Evolutionary conservation across 1,140 invertebrate genomes (phyloP), one percentile per base, ranked within the genome.

Genomic region (Drosophila suzukii): DNA sequence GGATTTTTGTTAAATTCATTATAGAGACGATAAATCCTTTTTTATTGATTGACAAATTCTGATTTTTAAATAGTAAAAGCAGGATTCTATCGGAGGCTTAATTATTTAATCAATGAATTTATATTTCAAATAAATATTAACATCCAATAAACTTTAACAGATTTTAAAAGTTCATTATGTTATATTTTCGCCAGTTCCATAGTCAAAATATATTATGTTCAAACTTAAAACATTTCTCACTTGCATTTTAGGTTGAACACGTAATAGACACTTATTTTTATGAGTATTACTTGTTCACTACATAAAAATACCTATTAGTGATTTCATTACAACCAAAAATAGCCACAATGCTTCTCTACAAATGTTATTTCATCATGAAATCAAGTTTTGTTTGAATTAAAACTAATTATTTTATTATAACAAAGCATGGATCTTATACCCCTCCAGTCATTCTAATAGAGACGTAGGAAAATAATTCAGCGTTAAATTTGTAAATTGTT

Each of bases 401-500:
- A 32, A 68, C 11, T 71, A 71, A 71, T 71, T 71, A 71, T 65
- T 71, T 71, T 49, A 71, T 71, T 71, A 71, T 71, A 70, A 58
- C 53, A 57, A 71, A 58, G 53, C 67, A 41, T 58, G 39, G 20
- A 58, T 71, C 57, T 36, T 32, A 13, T 38, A 24, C 13, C 50
- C 30, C 43, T 38, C 57, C 24, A 34, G 15, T 39, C 41, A 55
- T 71, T 78, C 80, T 82, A 79, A 83, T 83, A 70, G 72, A 82
- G 80, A 65, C 66, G 75, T 62, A 79, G 36, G 58, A 56, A 86
- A 61, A 55, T 81, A 86, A 86, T 86, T 68, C 84, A 88, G 83
- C 84, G 84, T 83, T 89, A 89, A 88, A 88, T 88, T 89, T 89
- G 71, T 83, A 88, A 88, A 88, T 89, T 89, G 83, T 88, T 88